Base-by-base conservation (phyloP, 2,113 vertebrate species). In the Pithys albifrons region DNA sequence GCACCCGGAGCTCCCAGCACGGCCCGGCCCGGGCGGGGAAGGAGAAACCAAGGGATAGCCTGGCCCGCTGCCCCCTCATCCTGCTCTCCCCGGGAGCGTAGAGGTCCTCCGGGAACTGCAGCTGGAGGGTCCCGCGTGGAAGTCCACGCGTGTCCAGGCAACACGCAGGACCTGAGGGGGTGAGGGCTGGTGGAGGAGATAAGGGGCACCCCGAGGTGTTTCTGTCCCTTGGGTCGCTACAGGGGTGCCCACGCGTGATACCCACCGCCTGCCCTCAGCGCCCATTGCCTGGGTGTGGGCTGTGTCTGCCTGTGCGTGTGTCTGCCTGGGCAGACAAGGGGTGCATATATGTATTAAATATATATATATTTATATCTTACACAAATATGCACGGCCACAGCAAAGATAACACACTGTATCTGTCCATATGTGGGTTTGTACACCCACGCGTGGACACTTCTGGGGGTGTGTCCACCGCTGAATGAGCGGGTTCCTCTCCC, bases 331-430 rank as follows among this genome's bases (percentile, higher is more conserved):
- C 0, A 15, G 25, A 5, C 37, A 0, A 22, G 14, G 24, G 28
- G 3, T 1, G 16, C 14, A 0, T 0, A 0, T 0, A 7, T 20
- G 2, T 4, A 57, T 2, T 8, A 10, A 64, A 62, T 11, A 28
- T 0, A 19, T 80, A 2, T 12, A 41, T 8, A 17, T 71, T 58
- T 27, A 2, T 8, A 5, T 5, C 48, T 12, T 12, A 29, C 2
- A 45, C 8, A 18, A 12, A 37, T 1, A 23, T 0, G 1, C 22
- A 7, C 19, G 2, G 19, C 24, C 45, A 4, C 12, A 16, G 65
- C 28, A 39, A 29, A 43, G 0, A 27, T 1, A 3, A 3, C 6
- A 0, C 31, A 1, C 31, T 1, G 11, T 1, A 35, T 0, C 12
- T 3, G n/a, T 3, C 27, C 4, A 2, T 12, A 1, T 9, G 27